These are phyloP conservation scores for Psix sp. DNA, from an alignment of 1,140 invertebrate species.

Conservation along the genomic window DNA sequence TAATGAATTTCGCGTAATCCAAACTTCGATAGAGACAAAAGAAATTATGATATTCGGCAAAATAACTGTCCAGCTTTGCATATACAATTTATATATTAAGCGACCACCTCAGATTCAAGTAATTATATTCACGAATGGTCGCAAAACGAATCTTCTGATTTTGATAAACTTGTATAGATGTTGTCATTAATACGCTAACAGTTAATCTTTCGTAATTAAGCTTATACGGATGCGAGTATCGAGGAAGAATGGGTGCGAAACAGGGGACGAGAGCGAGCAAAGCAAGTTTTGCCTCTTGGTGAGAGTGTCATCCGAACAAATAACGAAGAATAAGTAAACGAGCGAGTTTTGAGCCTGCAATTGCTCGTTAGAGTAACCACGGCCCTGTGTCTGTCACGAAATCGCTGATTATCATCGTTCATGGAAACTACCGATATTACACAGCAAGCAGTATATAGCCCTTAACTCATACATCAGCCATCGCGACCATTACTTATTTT, in stretches of 20 bases:
- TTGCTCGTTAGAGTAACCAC: constrained; percentile 77
- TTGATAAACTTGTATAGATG: constrained; percentile 52
- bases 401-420: constrained; percentile 78
- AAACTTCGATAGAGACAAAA: constrained; percentile 15
- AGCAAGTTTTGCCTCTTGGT: constrained; percentile 64
- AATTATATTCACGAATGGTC: constrained; percentile 25
- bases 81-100: constrained; percentile 33
- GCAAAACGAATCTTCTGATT: constrained; percentile 51
- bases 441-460: constrained; percentile 64
- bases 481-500: constrained; percentile 72
- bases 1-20: background rate
- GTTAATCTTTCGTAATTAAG: constrained; percentile 63
- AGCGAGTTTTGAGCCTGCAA: constrained; percentile 67
- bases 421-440: constrained; percentile 72
- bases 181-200: constrained; percentile 58
- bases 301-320: constrained; percentile 70
- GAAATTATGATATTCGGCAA: constrained; percentile 9
- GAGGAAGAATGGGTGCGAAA: constrained; percentile 56
- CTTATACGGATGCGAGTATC: constrained; percentile 54
- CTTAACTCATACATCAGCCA: constrained; percentile 69
- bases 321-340: constrained; percentile 63
- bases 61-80: constrained; percentile 9
- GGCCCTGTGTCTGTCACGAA: constrained; percentile 78
- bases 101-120: constrained; percentile 3
- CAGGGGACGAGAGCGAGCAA: constrained; percentile 61